Evolutionary conservation across 1,140 invertebrate species (phyloP).

Genomic region (Tenebrio molitor): DNA sequence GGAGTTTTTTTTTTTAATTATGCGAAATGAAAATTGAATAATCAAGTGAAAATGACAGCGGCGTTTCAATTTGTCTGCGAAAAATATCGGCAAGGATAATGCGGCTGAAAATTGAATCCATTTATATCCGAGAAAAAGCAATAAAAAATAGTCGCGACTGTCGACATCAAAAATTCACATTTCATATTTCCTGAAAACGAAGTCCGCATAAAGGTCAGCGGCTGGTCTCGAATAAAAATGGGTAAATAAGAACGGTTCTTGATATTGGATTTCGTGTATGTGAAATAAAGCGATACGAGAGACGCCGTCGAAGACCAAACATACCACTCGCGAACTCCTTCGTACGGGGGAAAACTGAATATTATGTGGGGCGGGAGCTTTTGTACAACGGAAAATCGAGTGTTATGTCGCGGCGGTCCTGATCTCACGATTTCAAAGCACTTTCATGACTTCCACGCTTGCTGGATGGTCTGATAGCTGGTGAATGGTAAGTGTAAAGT

Average conservation of each 20-base stretch:
- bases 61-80: not conserved
- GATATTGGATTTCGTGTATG: slow-evolving; percentile 18
- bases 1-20: too few species aligned
- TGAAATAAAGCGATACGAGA: not conserved
- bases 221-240: slow-evolving; percentile 34
- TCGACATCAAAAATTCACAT: slow-evolving; percentile 35
- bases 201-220: slow-evolving; percentile 21
- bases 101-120: slow-evolving; percentile 8
- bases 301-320: too few species aligned
- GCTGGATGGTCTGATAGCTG: too few species aligned
- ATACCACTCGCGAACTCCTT: too few species aligned
- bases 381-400: too few species aligned
- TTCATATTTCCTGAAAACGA: slow-evolving; percentile 31
- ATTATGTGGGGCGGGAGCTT: too few species aligned
- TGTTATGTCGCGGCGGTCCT: too few species aligned
- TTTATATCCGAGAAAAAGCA: slow-evolving; percentile 32
- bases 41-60: not conserved
- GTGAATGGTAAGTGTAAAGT: too few species aligned
- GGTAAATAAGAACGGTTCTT: slow-evolving; percentile 23
- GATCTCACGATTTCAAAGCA: too few species aligned
- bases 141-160: slow-evolving; percentile 41
- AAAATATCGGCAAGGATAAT: not conserved
- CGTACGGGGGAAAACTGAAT: too few species aligned
- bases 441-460: too few species aligned
- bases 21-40: too few species aligned